Evolutionary conservation across 2,888 invertebrate species (phyloP), one percentile per base, ranked within the genome.

Genomic region (Terebella lapidaria): DNA sequence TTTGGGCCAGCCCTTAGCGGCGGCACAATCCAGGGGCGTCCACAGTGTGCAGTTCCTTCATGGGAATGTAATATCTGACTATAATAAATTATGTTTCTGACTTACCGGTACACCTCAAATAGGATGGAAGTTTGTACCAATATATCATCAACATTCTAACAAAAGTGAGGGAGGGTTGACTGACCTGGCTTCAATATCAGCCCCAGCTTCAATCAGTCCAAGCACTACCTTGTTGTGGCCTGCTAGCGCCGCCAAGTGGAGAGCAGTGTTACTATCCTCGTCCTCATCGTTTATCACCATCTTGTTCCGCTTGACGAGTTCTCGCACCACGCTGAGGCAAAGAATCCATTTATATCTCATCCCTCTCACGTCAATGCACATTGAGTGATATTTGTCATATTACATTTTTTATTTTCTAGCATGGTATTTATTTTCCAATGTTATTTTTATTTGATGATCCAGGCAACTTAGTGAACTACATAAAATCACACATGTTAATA

Each of bases 21-120:
- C 81, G 4, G 83, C 82, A 71, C 81, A 79, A 68, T 82, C 81
- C 15, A 83, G 74, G 20, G 83, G 79, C 1, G 83, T 83, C 81
- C 82, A 81, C 60, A 79, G 68, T 54, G 74, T 75, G 58, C 75
- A 77, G 70, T 83, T 83, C 57, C 82, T 49, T 15, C n/a, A 35
- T 35, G 42, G 42, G n/a, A 35, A 35, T 15, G 42, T 35, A 35
- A 35, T 15, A 35, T 15, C n/a, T n/a, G n/a, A n/a, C n/a, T n/a
- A n/a, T 35, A 35, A 35, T 35, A 35, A n/a, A 35, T 35, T 35
- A 35, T 35, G 10, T 15, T 35, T 35, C 42, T n/a, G n/a, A 35
- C 10, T 35, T 35, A 35, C n/a, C n/a, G n/a, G n/a, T n/a, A n/a
- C n/a, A n/a, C n/a, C n/a, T n/a, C n/a, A n/a, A n/a, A n/a, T n/a